Base-by-base conservation (phyloP, 2,113 vertebrate genomes). In the Maccullochella peelii region DNA sequence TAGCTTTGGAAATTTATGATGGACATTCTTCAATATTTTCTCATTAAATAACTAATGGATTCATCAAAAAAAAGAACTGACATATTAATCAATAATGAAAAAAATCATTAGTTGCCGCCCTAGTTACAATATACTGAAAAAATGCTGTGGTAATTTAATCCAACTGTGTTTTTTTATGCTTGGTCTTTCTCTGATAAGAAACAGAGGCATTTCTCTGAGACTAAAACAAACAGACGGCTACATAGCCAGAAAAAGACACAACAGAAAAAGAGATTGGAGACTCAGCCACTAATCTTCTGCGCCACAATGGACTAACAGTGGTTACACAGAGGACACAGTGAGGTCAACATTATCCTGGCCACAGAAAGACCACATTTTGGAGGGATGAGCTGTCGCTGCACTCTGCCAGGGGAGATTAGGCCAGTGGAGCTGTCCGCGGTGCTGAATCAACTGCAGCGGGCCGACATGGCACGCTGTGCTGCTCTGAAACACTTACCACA, bases 391-490 rank as follows among this genome's bases (percentile, higher is more conserved):
- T 52, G 75, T 54, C 33, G 2, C 72, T 73, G 69, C 36, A 1
- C 42, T 70, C 74, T 75, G 84, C 67, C 73, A 67, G 73, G 61
- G 73, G 65, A 88, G 85, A 68, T 83, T n/a, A 84, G 66, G 67
- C 63, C 62, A 11, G 76, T 33, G 89, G 90, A 92, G 84, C 93
- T 94, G 90, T 91, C 94, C 85, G 0, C 52, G 92, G 93, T 94
- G 89, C 94, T 94, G 92, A 90, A 93, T 54, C 66, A 7, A 84
- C 85, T 11, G 25, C 83, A 61, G 66, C 1, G 8, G 75, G 70
- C 52, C 20, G 11, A 67, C 62, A 16, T 33, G 14, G 44, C 52
- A 4, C 10, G 40, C 11, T 1, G 20, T 1, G n/a, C 71, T 50
- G 71, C 74, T 62, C 73, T 61, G 55, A 61, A 70, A 86, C 73